Evolutionary conservation across 2,113 vertebrate species (phyloP).

Genomic region (Hystrix brachyura): DNA sequence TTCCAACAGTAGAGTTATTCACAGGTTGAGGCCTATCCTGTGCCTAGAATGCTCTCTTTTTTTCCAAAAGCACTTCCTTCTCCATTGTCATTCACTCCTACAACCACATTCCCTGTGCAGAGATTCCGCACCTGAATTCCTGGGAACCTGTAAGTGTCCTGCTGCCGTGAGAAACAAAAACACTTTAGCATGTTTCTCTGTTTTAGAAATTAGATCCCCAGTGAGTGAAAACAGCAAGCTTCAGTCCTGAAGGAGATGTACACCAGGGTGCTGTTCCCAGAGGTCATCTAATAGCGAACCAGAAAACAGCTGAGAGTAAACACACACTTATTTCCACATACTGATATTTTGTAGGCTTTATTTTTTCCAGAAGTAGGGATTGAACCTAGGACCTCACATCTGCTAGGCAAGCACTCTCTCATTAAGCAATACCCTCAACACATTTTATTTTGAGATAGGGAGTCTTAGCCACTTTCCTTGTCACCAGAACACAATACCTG

Average conservation of each 20-base stretch:
- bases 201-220: not conserved
- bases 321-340: not conserved
- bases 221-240: not conserved
- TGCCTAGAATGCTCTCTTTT: not conserved
- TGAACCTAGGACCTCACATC: not conserved
- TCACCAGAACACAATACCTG: not conserved
- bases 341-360: not conserved
- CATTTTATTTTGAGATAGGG: not conserved
- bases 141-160: not conserved
- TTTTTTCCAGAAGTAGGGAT: not conserved
- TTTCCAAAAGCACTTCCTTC: not conserved
- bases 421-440: no score
- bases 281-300: not conserved
- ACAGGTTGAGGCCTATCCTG: not conserved
- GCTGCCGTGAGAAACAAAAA: not conserved
- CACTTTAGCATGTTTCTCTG: not conserved
- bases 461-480: not conserved
- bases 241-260: no score
- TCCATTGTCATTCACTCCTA: accelerated
- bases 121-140: not conserved
- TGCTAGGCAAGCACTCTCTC: not conserved
- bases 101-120: accelerated
- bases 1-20: not conserved
- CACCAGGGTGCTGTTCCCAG: not conserved
- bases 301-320: not conserved